Evolutionary conservation across 2,888 invertebrate genomes (phyloP).

Genomic region (Molanna angustata): DNA sequence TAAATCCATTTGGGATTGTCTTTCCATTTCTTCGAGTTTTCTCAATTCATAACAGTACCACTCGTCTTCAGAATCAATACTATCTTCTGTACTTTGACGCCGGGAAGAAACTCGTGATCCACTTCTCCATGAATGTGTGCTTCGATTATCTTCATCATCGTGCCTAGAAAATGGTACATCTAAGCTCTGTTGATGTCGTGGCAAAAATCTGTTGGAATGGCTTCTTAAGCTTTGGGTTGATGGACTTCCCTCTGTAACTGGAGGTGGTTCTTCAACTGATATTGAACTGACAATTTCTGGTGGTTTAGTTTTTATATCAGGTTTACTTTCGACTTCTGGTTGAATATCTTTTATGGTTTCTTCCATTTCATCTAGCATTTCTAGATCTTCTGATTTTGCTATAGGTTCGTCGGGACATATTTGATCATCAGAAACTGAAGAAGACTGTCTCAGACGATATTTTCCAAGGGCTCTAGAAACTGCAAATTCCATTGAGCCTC

Average conservation of each 20-base stretch:
- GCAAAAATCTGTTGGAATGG: constrained; percentile 58
- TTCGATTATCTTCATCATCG: constrained; percentile 81
- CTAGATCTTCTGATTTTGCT: constrained; percentile 22
- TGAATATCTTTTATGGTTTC: constrained; percentile 35
- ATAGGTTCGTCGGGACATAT: constrained; percentile 41
- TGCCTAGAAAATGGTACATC: constrained; percentile 72
- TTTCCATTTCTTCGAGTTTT: constrained; percentile 83
- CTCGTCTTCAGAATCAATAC: constrained; percentile 90
- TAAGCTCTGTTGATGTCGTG: constrained; percentile 72
- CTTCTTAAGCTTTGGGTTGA: constrained; percentile 61
- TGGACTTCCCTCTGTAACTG: constrained; percentile 62
- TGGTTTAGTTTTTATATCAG: constrained; percentile 41
- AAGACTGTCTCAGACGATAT: constrained; percentile 71
- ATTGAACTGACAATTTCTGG: constrained; percentile 46
- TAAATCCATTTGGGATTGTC: constrained; percentile 65
- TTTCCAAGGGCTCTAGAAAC: constrained; percentile 79
- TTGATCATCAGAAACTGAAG: constrained; percentile 69
- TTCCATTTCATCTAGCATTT: constrained; percentile 29
- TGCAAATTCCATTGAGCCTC: constrained; percentile 79
- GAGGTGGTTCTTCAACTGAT: constrained; percentile 51
- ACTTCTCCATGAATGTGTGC: constrained; percentile 85
- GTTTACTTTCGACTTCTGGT: constrained; percentile 36
- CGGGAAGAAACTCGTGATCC: constrained; percentile 82
- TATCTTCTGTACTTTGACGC: constrained; percentile 88
- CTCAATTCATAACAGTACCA: constrained; percentile 89